These are phyloP conservation scores for Microctenopoma stevenorrisi DNA, from an alignment of 2,797 vertebrate species.

Conservation along the genomic window DNA sequence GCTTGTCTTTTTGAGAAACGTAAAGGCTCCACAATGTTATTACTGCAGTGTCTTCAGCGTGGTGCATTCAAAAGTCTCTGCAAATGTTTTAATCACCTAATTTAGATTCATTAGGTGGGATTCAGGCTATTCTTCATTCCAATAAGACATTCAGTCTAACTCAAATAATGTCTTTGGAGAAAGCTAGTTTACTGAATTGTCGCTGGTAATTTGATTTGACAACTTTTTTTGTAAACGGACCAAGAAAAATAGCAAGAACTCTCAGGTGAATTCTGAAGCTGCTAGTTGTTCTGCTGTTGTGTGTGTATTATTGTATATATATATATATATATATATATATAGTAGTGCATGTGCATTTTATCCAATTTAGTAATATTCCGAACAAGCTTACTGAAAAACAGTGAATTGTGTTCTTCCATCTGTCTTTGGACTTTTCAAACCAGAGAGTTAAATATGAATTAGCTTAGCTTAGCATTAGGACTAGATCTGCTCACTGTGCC, in stretches of 20 bases:
- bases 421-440: background rate
- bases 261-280: background rate
- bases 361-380: too few relatives aligned
- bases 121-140: too few relatives aligned
- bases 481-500: too few relatives aligned
- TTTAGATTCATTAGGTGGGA: conserved; percentile 15
- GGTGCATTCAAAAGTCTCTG: conserved; percentile 43
- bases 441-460: background rate
- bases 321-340: too few relatives aligned
- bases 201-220: background rate
- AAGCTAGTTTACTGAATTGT: background rate
- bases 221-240: background rate
- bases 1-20: conserved; percentile 46
- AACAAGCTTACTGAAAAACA: too few relatives aligned
- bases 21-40: conserved; percentile 46
- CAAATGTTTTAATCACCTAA: conserved; percentile 24
- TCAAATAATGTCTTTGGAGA: background rate
- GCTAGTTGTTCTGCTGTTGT: background rate
- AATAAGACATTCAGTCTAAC: background rate
- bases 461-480: conserved; percentile 3
- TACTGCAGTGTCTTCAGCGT: conserved; percentile 50
- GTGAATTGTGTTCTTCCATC: background rate
- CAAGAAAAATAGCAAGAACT: background rate
- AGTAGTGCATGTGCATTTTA: background rate
- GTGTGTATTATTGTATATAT: too few relatives aligned